A percentile compares a stretch with the other conserved stretches of the same genome.
These are phyloP conservation scores for Taxidea taxus DNA, from an alignment of 2,113 vertebrate species.

Conservation along the genomic window DNA sequence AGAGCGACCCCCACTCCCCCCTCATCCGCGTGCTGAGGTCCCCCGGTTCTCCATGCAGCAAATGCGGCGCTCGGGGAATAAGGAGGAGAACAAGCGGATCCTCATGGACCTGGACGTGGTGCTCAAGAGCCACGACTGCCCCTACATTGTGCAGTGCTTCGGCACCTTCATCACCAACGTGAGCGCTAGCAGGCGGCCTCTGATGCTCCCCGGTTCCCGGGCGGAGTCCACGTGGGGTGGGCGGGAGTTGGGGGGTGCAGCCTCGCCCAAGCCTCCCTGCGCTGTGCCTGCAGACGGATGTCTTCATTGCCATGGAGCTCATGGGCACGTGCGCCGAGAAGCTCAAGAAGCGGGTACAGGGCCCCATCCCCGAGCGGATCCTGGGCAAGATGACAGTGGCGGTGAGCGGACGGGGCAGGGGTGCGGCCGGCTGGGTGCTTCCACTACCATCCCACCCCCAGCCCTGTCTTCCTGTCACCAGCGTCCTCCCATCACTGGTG, in stretches of 20 bases:
- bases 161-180: conserved; percentile 97
- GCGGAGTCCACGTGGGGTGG: not conserved
- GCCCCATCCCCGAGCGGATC: conserved; percentile 94
- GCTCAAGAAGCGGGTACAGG: conserved; percentile 96
- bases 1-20: accelerated
- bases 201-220: accelerated
- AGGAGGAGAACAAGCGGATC: conserved; percentile 96
- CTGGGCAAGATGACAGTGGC: conserved; percentile 97
- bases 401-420: conserved; percentile 78
- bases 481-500: accelerated
- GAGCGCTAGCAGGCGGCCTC: conserved; percentile 21
- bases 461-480: accelerated
- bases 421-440: accelerated
- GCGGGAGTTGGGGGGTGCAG: not conserved
- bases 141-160: conserved; percentile 97
- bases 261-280: accelerated
- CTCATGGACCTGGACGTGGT: conserved; percentile 97
- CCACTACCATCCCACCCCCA: not conserved
- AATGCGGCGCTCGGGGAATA: conserved; percentile 97
- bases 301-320: conserved; percentile 97
- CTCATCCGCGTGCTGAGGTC: accelerated
- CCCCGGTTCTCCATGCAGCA: conserved; percentile 80
- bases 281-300: conserved; percentile 87
- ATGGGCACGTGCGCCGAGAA: conserved; percentile 97
- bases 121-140: conserved; percentile 96